A percentile compares a stretch with the other conserved stretches of the same genome.
phyloP scores from a whole-genome alignment of 2,888 invertebrate species.

The Eumacrocentrus americanus region DNA sequence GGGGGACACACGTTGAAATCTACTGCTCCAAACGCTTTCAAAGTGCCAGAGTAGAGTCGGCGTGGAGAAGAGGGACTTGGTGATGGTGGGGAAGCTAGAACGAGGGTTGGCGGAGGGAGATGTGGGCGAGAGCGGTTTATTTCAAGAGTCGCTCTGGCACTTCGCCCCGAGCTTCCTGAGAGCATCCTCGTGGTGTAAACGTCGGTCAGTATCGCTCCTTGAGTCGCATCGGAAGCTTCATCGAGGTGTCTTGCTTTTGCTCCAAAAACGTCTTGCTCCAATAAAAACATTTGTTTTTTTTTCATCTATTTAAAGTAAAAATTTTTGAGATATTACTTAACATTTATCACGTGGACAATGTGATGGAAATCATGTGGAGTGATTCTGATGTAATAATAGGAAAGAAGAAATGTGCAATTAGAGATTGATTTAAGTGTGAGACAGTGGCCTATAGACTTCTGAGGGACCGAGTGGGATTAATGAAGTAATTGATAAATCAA shows the following conservation, averaged over 20 bases:
- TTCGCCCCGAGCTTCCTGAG: slow-evolving; percentile 56
- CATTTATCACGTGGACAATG: background rate
- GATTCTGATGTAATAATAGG: background rate
- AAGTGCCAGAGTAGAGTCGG: slow-evolving; percentile 10
- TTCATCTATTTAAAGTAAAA: background rate
- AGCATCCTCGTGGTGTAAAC: slow-evolving; percentile 42
- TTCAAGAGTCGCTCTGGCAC: slow-evolving; percentile 59
- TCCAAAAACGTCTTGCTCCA: background rate
- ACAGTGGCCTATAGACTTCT: too few relatives aligned
- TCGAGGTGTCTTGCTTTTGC: slow-evolving; percentile 1
- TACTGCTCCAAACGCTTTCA: background rate
- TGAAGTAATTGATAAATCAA: too few relatives aligned
- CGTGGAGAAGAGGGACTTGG: too few relatives aligned
- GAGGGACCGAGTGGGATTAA: too few relatives aligned
- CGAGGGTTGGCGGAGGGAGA: slow-evolving; percentile 56
- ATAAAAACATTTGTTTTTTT: background rate
- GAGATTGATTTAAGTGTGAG: background rate
- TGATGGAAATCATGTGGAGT: background rate
- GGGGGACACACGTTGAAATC: too few relatives aligned
- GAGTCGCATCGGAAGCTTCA: slow-evolving; percentile 35
- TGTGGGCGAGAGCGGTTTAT: slow-evolving; percentile 56
- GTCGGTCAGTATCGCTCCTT: slow-evolving; percentile 40
- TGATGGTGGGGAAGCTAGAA: slow-evolving; percentile 41
- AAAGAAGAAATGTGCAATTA: background rate
- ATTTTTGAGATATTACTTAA: background rate